Evolutionary conservation across 2,797 vertebrate genomes (phyloP).

Genomic region (Megalops cyprinoides): DNA sequence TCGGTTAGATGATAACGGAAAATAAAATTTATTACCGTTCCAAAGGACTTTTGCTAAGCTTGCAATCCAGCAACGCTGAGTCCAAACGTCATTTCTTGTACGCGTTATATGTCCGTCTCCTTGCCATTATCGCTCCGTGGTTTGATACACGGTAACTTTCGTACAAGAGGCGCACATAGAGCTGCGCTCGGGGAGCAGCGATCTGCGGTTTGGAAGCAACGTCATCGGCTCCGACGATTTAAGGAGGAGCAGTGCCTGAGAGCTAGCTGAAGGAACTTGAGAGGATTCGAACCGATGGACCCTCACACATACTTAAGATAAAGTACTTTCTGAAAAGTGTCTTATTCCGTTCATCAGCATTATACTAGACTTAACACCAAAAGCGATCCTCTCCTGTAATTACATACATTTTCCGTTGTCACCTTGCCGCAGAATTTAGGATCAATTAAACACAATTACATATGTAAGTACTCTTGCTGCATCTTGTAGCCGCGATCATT

Average conservation of each 20-base stretch:
- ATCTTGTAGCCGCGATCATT: background rate
- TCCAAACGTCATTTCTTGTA: conserved; percentile 39
- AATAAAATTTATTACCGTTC: conserved; percentile 55
- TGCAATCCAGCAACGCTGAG: background rate
- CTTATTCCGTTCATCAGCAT: background rate
- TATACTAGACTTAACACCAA: background rate
- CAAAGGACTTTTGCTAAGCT: conserved; percentile 39
- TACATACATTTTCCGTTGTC: background rate
- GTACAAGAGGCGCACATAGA: conserved; percentile 23
- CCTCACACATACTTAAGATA: no score
- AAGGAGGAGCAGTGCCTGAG: conserved; percentile 57
- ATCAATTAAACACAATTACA: no score
- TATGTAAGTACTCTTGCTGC: no score
- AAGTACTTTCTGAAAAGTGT: background rate
- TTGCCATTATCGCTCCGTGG: conserved; percentile 20
- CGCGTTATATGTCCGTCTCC: conserved; percentile 10
- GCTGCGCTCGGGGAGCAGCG: conserved; percentile 38
- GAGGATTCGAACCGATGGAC: background rate
- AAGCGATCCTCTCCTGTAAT: background rate
- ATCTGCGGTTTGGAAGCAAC: conserved; percentile 46
- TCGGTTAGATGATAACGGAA: background rate
- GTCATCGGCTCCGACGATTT: conserved; percentile 48
- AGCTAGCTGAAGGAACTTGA: background rate
- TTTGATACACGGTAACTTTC: conserved; percentile 30
- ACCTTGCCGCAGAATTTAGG: no score